Conservation (phyloP, 2,113 vertebrate genomes). For the Polypterus senegalus region DNA sequence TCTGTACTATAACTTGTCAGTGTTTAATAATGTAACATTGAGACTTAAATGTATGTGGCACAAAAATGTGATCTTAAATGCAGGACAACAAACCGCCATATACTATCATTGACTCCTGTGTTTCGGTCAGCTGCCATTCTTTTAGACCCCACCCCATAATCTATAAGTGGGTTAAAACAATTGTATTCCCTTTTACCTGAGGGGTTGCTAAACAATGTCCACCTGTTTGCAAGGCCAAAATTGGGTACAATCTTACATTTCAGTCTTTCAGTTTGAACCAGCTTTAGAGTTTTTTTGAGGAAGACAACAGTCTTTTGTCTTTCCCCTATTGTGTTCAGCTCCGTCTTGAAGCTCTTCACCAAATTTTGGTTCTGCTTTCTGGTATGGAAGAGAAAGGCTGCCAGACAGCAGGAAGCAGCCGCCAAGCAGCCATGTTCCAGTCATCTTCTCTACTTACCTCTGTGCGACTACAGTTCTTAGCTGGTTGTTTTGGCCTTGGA, state of each 20-base stretch:
- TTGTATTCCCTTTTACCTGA: no score
- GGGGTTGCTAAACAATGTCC: no score
- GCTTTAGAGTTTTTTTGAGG: slow-evolving; percentile 6
- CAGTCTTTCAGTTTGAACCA: not conserved
- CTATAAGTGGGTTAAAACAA: no score
- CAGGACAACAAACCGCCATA: no score
- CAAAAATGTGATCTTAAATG: no score
- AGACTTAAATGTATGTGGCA: no score
- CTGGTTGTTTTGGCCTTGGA: slow-evolving; percentile 88
- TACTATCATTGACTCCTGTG: no score
- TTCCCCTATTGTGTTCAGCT: slow-evolving; percentile 45
- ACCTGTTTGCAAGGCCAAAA: no score
- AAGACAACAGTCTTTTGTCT: slow-evolving; percentile 15
- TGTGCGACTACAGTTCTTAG: slow-evolving; percentile 86
- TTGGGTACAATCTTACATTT: not conserved
- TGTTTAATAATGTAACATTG: no score
- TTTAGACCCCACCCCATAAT: no score
- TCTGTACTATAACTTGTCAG: no score
- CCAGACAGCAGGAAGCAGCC: slow-evolving; percentile 41
- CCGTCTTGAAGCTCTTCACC: slow-evolving; percentile 88
- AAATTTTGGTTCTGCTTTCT: slow-evolving; percentile 84
- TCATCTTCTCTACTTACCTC: slow-evolving; percentile 84
- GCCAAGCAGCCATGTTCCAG: slow-evolving; percentile 59
- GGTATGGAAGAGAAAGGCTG: slow-evolving; percentile 94
- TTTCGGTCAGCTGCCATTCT: no score